Evolutionary conservation across 2,797 vertebrate species (phyloP).

Genomic region (Acanthurus leucopareius): DNA sequence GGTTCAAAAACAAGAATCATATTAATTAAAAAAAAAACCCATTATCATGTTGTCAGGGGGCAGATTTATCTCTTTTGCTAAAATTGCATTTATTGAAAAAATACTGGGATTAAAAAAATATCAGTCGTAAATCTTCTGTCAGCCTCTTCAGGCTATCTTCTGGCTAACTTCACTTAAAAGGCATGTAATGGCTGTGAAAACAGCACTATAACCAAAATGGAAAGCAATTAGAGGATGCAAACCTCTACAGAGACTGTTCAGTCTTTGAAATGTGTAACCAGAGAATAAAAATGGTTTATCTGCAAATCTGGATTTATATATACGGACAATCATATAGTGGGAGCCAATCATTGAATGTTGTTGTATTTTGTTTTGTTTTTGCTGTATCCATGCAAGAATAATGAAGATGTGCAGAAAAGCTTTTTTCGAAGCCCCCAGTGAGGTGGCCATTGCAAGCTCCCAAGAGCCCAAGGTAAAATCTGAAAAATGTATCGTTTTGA

Average conservation of each 20-base stretch:
- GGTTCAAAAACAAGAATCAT: slow-evolving; percentile 33
- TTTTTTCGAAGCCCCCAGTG: not conserved
- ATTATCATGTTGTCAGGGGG: slow-evolving; percentile 21
- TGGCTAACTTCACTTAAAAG: not conserved
- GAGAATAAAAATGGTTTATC: not conserved
- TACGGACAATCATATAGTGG: not conserved
- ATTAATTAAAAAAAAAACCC: slow-evolving; percentile 12
- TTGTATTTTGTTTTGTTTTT: not conserved
- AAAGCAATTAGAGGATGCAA: not conserved
- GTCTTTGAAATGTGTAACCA: not conserved
- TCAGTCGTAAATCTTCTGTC: slow-evolving; percentile 4
- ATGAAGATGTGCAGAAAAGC: not conserved
- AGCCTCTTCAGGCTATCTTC: slow-evolving; percentile 6
- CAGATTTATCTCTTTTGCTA: slow-evolving; percentile 16
- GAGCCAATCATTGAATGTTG: not conserved
- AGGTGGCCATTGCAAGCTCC: not conserved
- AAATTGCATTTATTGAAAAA: slow-evolving; percentile 2
- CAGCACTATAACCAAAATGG: not conserved
- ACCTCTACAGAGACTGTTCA: not conserved
- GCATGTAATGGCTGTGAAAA: not conserved
- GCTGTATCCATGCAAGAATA: not conserved
- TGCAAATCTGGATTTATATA: not conserved
- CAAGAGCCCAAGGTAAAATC: not conserved
- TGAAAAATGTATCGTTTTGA: no score
- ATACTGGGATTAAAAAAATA: slow-evolving; percentile 16